Evolutionary conservation across 2,797 vertebrate species (phyloP), one percentile per base, ranked within the genome.

Genomic region (Sebastes matsubarae): DNA sequence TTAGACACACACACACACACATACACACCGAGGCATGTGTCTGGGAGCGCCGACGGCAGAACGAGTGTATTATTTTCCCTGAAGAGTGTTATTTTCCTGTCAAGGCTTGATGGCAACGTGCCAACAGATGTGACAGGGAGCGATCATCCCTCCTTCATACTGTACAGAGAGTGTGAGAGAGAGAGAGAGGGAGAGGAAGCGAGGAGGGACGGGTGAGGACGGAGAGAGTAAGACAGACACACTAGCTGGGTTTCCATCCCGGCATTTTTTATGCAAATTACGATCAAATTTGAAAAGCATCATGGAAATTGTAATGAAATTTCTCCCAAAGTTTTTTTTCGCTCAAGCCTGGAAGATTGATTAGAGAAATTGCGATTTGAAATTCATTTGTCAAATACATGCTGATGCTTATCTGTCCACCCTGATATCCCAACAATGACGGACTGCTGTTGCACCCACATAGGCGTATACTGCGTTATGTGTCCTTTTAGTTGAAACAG

Each of bases 81-180:
- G 94, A 93, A 94, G 91, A 90, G 91, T 94, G 94, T 96, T 96
- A 96, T 96, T 96, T 95, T 90, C 91, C 93, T 95, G 95, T 96
- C 95, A 95, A 75, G 92, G 90, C 88, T 86, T 87, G 89, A 94
- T 92, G 94, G 92, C 94, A 91, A 92, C 90, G 89, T 95, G 94
- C 93, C 94, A 94, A 92, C 92, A 92, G 91, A 94, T 93, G 86
- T 95, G 95, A 95, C 94, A 94, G 93, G 86, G 93, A 94, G 91
- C 85, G 94, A 94, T 94, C 91, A 93, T 93, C 88, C 89, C 86
- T 87, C 83, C 80, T 88, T 92, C 91, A 89, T 90, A 87, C 88
- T 82, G 89, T 88, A 86, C 74, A 68, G 87, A 61, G 81, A 63
- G 82, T 75, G 84, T n/a, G n/a, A n/a, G n/a, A n/a, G 76, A 59